Conservation (phyloP, 2,113 vertebrate genomes). For the Paramormyrops kingsleyae region DNA sequence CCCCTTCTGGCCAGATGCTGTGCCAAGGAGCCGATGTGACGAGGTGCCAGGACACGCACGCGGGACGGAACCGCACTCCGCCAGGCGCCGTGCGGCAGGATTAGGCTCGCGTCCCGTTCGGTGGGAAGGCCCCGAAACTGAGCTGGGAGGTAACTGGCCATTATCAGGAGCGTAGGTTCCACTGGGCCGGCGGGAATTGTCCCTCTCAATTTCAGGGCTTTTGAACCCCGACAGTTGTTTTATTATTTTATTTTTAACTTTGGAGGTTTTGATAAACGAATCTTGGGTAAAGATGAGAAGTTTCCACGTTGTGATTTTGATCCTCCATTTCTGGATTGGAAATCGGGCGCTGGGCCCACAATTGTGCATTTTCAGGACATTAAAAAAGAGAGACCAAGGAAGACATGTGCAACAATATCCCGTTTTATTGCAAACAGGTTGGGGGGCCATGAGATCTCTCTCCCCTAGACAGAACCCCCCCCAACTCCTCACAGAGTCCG, state of each 20-base stretch:
- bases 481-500: constrained; percentile 29
- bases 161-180: not conserved
- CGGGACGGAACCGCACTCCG: not conserved
- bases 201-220: not conserved
- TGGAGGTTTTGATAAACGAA: not conserved
- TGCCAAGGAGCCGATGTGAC: not conserved
- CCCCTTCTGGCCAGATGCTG: constrained; percentile 12
- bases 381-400: constrained; percentile 29
- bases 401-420: constrained; percentile 52
- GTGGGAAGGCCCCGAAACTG: not conserved
- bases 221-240: not conserved
- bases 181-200: not conserved
- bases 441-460: constrained; percentile 32
- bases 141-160: not conserved
- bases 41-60: constrained; percentile 1
- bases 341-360: constrained; percentile 11
- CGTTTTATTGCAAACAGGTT: constrained; percentile 43
- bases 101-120: not conserved
- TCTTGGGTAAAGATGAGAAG: not conserved
- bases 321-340: not conserved
- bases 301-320: not conserved
- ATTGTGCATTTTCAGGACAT: constrained; percentile 27
- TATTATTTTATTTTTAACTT: not conserved
- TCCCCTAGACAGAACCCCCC: constrained; percentile 40
- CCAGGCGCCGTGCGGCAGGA: not conserved